These are phyloP conservation scores for Triops longicaudatus DNA, from an alignment of 1,140 invertebrate genomes.

Conservation along the genomic window DNA sequence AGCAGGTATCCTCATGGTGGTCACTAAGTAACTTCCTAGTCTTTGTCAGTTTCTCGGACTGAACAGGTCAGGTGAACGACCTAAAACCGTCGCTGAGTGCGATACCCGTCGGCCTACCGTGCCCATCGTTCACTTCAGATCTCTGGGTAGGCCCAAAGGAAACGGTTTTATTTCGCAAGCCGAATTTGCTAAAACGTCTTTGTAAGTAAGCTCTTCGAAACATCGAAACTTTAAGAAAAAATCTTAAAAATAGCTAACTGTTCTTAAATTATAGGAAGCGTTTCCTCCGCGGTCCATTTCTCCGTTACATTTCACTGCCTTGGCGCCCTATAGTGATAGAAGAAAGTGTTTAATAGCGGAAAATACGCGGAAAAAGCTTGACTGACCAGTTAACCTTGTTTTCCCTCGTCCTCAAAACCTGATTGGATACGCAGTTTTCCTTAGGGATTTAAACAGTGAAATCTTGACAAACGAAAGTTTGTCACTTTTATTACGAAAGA, in stretches of 20 bases:
- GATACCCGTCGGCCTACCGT: neutral
- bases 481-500: conserved; percentile 17
- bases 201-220: too few species aligned
- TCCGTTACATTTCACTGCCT: too few species aligned
- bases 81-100: neutral
- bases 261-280: too few species aligned
- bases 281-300: too few species aligned
- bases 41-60: neutral
- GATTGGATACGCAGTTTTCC: neutral
- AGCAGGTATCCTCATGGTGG: neutral
- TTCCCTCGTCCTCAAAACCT: neutral
- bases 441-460: neutral
- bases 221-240: too few species aligned
- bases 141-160: neutral
- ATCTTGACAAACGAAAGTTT: neutral
- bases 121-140: neutral
- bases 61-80: conserved; percentile 1
- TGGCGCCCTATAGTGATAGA: too few species aligned
- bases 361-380: neutral
- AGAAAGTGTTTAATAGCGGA: neutral
- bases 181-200: too few species aligned
- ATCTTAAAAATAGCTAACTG: too few species aligned
- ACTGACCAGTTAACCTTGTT: neutral
- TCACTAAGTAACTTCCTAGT: neutral
- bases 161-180: neutral